Evolutionary conservation across 2,113 vertebrate species (phyloP), one percentile per base, ranked within the genome.

Genomic region (Campylomormyrus numenius): DNA sequence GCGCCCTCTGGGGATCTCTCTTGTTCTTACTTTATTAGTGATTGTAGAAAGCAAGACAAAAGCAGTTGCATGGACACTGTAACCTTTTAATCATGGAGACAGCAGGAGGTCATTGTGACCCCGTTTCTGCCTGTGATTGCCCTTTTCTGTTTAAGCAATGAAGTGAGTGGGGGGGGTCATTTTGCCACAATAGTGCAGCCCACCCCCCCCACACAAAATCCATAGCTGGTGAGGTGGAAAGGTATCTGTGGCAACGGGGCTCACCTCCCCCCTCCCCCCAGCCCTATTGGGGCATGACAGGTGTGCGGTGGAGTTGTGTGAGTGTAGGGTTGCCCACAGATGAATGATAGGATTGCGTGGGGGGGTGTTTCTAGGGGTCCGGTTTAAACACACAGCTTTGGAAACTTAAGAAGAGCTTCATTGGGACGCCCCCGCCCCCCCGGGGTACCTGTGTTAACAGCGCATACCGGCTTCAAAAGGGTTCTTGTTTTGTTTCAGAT

Each of bases 371-470:
- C 8, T 42, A 5, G 39, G 50, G 24, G 35, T 89, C 35, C 13
- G 42, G 17, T 89, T 85, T 52, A 89, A 89, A 62, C 56, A 62
- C 42, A 48, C 50, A 24, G 8, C 74, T 56, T 84, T 39, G 9
- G 89, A 46, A 89, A 80, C 52, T 74, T 89, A 39, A 89, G 88
- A 49, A 52, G 77, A 50, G 77, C 77, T 35, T 1, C 50, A 42
- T 0, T 3, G n/a, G n/a, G 58, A 27, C 27, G n/a, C 88, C 56
- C 88, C 70, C 15, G 3, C 35, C 27, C 31, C 5, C 31, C 31
- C 31, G 27, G 3, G 70, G 45, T 19, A 35, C 48, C 48, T 89
- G 49, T 42, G 19, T 45, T 89, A 50, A 53, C 48, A 4, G 27
- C 42, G 9, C 21, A 62, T 62, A 27, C 84, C 11, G 52, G 42